Percentiles rank a stretch among this genome's conserved stretches.
These are phyloP conservation scores for Gobius niger DNA, from an alignment of 2,113 vertebrate genomes.

Conservation along the genomic window DNA sequence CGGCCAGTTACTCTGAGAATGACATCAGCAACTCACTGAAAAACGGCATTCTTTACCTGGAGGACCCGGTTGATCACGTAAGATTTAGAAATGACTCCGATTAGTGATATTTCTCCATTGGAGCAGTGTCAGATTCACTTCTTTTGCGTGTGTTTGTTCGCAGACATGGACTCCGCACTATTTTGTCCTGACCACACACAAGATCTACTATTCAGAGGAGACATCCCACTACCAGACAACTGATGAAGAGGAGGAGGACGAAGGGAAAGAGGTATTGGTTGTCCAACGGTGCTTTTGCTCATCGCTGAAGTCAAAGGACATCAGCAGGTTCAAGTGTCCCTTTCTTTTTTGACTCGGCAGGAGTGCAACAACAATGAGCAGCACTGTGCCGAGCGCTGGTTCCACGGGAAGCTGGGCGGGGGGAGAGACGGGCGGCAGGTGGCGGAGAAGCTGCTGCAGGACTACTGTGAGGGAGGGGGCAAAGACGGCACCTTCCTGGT, in stretches of 20 bases:
- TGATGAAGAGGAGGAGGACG: slow-evolving; percentile 84
- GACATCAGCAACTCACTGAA: slow-evolving; percentile 90
- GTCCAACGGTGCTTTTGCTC: not conserved
- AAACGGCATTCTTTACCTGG: slow-evolving; percentile 87
- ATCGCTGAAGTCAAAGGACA: not conserved
- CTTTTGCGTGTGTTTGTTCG: not conserved
- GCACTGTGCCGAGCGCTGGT: slow-evolving; percentile 87
- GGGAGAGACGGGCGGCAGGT: slow-evolving; percentile 85
- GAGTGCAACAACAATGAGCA: slow-evolving; percentile 88
- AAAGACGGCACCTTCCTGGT: slow-evolving; percentile 88
- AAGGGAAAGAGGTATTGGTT: slow-evolving; percentile 78
- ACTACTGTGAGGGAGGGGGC: slow-evolving; percentile 84
- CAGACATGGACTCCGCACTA: slow-evolving; percentile 88
- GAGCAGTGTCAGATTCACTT: not conserved
- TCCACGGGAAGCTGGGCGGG: slow-evolving; percentile 85
- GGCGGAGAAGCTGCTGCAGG: slow-evolving; percentile 85
- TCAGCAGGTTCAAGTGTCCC: no score
- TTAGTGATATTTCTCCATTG: not conserved
- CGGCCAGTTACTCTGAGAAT: slow-evolving; percentile 83
- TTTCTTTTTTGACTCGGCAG: slow-evolving; percentile 44
- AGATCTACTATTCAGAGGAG: slow-evolving; percentile 88
- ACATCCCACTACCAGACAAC: slow-evolving; percentile 83
- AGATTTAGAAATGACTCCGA: slow-evolving; percentile 24
- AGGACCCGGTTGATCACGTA: slow-evolving; percentile 86
- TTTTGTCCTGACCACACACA: slow-evolving; percentile 86